Evolutionary conservation across 2,113 vertebrate species (phyloP).

Genomic region (Antennarius striatus): DNA sequence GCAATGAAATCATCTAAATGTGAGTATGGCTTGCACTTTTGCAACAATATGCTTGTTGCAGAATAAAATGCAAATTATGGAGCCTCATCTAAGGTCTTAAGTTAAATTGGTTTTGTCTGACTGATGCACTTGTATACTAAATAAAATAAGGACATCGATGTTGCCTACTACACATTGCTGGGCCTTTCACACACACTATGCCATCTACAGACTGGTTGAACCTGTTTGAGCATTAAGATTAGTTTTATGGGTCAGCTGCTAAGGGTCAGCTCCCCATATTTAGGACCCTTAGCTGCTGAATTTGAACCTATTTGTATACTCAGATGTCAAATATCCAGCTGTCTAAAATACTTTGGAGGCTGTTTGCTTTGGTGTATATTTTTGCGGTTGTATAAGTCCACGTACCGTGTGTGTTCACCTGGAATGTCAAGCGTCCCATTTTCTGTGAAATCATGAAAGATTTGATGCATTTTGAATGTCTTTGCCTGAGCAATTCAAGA

Average conservation of each 20-base stretch:
- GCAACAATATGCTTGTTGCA: neutral
- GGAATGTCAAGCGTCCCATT: constrained; percentile 53
- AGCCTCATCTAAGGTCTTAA: neutral
- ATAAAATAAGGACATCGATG: neutral
- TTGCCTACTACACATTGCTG: constrained; percentile 20
- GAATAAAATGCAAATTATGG: neutral
- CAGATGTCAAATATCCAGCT: constrained; percentile 73
- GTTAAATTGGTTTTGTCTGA: neutral
- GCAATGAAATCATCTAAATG: too few relatives aligned
- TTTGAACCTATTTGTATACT: constrained; percentile 61
- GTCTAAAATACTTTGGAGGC: constrained; percentile 67
- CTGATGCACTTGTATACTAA: too few relatives aligned
- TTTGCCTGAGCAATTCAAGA: constrained; percentile 68
- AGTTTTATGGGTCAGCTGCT: constrained; percentile 68
- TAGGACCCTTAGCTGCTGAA: constrained; percentile 48
- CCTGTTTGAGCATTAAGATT: constrained; percentile 73
- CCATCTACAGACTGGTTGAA: constrained; percentile 57
- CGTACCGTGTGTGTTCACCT: constrained; percentile 38
- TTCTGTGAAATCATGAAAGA: constrained; percentile 56
- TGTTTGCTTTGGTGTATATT: constrained; percentile 48
- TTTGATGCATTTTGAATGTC: constrained; percentile 72
- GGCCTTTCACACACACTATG: constrained; percentile 6
- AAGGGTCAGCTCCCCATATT: constrained; percentile 54
- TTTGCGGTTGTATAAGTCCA: constrained; percentile 16
- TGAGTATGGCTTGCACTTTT: too few relatives aligned